Percentiles rank a stretch among this genome's conserved stretches.
Conservation (phyloP, 2,888 invertebrate species). For the Bedellia somnulentella region DNA sequence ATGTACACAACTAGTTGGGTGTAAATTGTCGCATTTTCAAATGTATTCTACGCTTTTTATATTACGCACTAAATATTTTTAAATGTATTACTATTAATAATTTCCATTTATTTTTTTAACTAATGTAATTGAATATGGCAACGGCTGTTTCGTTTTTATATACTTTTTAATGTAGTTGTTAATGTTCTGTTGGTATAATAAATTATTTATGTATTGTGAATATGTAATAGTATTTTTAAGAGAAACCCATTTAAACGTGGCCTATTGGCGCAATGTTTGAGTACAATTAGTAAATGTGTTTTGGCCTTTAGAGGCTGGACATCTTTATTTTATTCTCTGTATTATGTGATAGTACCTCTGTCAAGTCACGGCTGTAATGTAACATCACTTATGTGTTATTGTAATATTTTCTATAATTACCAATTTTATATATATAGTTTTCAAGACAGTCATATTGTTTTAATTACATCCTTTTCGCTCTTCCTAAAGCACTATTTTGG, state of each 20-base stretch:
- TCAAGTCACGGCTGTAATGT: too few species aligned
- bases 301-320: constrained; percentile 15
- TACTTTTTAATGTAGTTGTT: constrained; percentile 9
- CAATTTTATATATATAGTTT: too few species aligned
- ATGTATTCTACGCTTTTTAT: constrained; percentile 26
- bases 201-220: constrained; percentile 32
- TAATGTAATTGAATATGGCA: too few species aligned
- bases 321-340: constrained; percentile 13
- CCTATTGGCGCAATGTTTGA: constrained; percentile 6
- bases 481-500: too few species aligned
- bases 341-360: too few species aligned
- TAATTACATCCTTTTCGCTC: too few species aligned
- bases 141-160: constrained; percentile 9
- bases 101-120: too few species aligned
- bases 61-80: constrained; percentile 27
- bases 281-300: constrained; percentile 10
- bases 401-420: too few species aligned
- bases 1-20: constrained; percentile 32
- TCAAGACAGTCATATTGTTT: too few species aligned
- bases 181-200: constrained; percentile 16
- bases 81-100: constrained; percentile 2
- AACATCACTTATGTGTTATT: too few species aligned
- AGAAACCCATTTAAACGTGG: too few species aligned
- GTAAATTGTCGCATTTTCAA: constrained; percentile 34
- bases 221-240: constrained; percentile 20